These are phyloP conservation scores for Nomada goodeniana DNA, from an alignment of 2,888 invertebrate genomes.

Conservation along the genomic window DNA sequence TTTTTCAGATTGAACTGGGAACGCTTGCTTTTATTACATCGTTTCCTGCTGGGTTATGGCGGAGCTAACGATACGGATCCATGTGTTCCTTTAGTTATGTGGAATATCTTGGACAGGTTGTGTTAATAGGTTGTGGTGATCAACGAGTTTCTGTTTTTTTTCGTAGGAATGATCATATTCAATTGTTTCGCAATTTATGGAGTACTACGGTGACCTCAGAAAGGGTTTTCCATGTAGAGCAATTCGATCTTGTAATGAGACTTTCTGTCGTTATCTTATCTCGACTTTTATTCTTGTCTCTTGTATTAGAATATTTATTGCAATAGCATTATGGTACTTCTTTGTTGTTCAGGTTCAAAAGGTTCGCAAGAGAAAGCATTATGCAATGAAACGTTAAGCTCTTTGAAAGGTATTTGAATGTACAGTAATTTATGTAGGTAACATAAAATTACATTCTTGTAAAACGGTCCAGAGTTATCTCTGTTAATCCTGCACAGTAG, in stretches of 20 bases:
- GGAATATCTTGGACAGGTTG: neutral
- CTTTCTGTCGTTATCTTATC: too few relatives aligned
- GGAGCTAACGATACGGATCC: too few relatives aligned
- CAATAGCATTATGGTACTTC: too few relatives aligned
- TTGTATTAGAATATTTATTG: too few relatives aligned
- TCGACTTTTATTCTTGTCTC: too few relatives aligned
- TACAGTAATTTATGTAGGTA: too few relatives aligned
- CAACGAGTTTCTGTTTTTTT: neutral
- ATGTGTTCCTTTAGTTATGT: neutral
- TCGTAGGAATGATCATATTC: neutral
- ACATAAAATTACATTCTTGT: neutral
- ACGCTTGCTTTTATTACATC: conserved; percentile 10
- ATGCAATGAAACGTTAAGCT: neutral
- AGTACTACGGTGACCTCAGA: too few relatives aligned
- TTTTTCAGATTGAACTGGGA: conserved; percentile 28
- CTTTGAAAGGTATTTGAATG: neutral
- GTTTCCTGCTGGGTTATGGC: conserved; percentile 2
- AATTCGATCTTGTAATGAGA: too few relatives aligned
- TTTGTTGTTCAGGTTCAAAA: too few relatives aligned
- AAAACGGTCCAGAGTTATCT: conserved; percentile 21
- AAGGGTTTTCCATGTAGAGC: too few relatives aligned
- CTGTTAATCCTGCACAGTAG: conserved; percentile 12
- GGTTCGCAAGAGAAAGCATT: neutral
- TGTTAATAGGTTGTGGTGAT: neutral
- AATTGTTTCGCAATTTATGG: too few relatives aligned